phyloP scores from a whole-genome alignment of 2,113 vertebrate genomes.

The Sylvia atricapilla region DNA sequence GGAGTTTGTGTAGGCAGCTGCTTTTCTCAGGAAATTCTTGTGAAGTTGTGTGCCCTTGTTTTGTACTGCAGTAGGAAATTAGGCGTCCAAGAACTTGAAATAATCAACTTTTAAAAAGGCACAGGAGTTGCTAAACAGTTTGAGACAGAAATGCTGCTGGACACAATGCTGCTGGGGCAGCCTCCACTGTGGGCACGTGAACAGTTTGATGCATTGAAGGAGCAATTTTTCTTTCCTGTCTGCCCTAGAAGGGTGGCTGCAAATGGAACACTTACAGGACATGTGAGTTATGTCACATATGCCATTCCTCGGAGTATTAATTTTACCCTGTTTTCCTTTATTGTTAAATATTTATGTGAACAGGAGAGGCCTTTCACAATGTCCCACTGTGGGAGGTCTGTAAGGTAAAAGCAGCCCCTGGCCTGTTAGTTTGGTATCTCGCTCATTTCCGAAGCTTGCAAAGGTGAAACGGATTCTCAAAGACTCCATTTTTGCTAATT shows the following conservation, averaged over 20 bases:
- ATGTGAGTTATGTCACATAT: neutral
- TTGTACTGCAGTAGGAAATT: neutral
- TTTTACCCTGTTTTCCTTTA: neutral
- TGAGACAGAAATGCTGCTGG: neutral
- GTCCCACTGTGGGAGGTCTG: neutral
- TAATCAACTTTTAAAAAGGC: neutral
- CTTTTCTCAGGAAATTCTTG: conserved; percentile 32
- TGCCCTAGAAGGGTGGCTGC: neutral
- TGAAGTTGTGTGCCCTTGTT: neutral
- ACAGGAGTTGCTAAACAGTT: neutral
- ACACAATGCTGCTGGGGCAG: neutral
- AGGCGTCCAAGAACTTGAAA: neutral
- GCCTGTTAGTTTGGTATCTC: neutral
- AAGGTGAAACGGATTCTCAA: neutral
- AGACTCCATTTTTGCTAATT: neutral
- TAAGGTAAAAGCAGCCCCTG: neutral
- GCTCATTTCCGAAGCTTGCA: neutral
- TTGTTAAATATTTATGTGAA: neutral
- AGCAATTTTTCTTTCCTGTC: neutral
- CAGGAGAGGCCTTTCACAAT: neutral
- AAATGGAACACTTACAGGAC: neutral
- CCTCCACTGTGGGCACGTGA: neutral
- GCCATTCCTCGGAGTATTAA: neutral
- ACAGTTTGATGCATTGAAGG: neutral
- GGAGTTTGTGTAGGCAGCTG: conserved; percentile 6